phyloP scores from a whole-genome alignment of 2,797 vertebrate species.

The Protonibea diacanthus region DNA sequence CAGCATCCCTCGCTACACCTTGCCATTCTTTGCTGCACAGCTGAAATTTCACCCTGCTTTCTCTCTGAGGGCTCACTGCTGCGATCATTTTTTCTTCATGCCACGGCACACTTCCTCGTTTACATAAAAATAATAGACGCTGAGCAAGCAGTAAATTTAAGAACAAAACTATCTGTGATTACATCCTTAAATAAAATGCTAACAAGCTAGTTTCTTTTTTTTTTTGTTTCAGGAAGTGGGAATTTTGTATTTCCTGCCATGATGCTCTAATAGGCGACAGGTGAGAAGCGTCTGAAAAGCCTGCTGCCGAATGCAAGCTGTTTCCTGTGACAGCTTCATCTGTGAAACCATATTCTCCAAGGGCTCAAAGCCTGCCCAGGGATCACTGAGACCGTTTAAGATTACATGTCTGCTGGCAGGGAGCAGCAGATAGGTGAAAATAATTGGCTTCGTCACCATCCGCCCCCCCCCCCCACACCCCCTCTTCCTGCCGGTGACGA shows the following conservation, averaged over 20 bases:
- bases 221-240: constrained; percentile 15
- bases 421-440: constrained; percentile 81
- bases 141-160: constrained; percentile 12
- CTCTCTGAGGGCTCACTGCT: constrained; percentile 41
- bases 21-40: constrained; percentile 52
- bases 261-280: constrained; percentile 57
- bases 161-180: constrained; percentile 23
- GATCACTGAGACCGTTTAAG: constrained; percentile 82
- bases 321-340: constrained; percentile 80
- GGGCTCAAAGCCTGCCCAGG: constrained; percentile 72
- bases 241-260: constrained; percentile 32
- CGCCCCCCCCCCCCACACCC: constrained; percentile 27
- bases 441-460: constrained; percentile 84
- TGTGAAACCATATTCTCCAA: constrained; percentile 78
- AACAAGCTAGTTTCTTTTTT: constrained; percentile 1
- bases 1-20: constrained; percentile 46
- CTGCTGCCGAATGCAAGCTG: constrained; percentile 69
- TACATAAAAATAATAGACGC: constrained; percentile 29
- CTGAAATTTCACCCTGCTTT: constrained; percentile 69
- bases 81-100: constrained; percentile 8
- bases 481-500: constrained; percentile 52
- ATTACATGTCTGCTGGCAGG: constrained; percentile 82
- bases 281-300: constrained; percentile 62
- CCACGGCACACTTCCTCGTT: constrained; percentile 26
- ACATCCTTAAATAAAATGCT: constrained; percentile 22